A percentile compares a stretch with the other conserved stretches of the same genome.
These are phyloP conservation scores for Chaenodraco wilsoni DNA, from an alignment of 2,797 vertebrate species.

Conservation along the genomic window DNA sequence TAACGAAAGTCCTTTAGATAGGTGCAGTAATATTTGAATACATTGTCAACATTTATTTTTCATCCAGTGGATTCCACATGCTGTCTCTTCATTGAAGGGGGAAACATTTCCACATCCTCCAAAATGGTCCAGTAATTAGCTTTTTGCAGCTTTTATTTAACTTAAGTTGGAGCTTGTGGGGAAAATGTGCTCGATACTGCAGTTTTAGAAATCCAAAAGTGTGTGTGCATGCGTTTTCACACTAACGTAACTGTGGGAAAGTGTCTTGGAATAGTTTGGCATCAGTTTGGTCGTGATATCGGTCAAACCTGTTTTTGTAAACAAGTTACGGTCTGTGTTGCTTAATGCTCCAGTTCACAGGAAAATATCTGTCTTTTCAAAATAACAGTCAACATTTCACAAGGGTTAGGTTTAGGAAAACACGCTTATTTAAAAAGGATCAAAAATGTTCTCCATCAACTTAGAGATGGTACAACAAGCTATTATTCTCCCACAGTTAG, in stretches of 20 bases:
- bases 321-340: neutral
- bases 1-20: neutral
- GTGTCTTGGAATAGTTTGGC: neutral
- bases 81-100: neutral
- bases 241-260: neutral
- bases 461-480: neutral
- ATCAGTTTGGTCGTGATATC: neutral
- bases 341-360: neutral
- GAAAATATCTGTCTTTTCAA: neutral
- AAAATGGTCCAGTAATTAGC: neutral
- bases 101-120: neutral
- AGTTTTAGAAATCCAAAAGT: neutral
- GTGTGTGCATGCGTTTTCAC: neutral
- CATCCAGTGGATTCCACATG: neutral
- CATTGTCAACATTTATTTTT: neutral
- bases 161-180: neutral
- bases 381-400: neutral
- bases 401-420: neutral
- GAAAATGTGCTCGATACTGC: neutral
- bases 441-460: neutral
- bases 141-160: slow-evolving; percentile 1
- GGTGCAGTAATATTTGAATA: neutral
- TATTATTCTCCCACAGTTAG: neutral
- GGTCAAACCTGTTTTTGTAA: neutral
- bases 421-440: neutral